Evolutionary conservation across 2,113 vertebrate genomes (phyloP).

Genomic region (Andinoacara biseriatus): DNA sequence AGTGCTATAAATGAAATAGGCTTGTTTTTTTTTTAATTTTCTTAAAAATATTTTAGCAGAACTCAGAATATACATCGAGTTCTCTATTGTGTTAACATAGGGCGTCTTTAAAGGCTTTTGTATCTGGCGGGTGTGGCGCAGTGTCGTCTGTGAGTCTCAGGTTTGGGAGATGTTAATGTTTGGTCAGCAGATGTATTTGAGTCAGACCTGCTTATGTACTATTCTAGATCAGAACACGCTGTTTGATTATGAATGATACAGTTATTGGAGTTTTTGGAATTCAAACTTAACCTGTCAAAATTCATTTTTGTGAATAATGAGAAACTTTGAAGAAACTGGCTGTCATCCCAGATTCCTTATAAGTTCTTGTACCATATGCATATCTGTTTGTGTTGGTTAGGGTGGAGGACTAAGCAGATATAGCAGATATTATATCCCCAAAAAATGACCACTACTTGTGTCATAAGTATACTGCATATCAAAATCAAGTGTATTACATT

Average conservation of each 20-base stretch:
- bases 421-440: neutral
- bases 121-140: slow-evolving; percentile 31
- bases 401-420: neutral
- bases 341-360: neutral
- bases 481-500: neutral
- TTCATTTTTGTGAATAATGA: neutral
- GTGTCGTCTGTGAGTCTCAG: neutral
- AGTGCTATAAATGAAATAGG: neutral
- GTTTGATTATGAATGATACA: neutral
- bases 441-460: neutral
- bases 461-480: neutral
- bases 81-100: slow-evolving; percentile 23
- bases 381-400: neutral
- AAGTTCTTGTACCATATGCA: neutral
- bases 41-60: neutral
- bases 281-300: neutral
- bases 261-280: neutral
- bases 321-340: neutral
- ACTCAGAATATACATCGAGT: neutral
- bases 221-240: slow-evolving; percentile 3
- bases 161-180: too few species aligned
- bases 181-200: slow-evolving; percentile 12
- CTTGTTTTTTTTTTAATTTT: neutral
- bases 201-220: slow-evolving; percentile 24
- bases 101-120: slow-evolving; percentile 35